Evolutionary conservation across 2,888 invertebrate species (phyloP).

Genomic region (Trichacis sp.): DNA sequence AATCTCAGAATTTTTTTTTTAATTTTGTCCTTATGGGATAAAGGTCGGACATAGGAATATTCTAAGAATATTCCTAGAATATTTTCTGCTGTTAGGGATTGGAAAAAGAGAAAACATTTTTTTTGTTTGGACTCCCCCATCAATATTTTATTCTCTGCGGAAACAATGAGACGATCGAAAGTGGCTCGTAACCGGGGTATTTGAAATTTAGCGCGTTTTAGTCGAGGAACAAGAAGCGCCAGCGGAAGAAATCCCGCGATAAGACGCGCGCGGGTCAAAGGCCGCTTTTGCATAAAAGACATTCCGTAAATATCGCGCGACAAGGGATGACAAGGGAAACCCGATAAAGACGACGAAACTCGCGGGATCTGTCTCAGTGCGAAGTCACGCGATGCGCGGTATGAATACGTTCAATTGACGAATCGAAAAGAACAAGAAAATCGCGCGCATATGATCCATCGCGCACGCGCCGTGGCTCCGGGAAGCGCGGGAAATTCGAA

Average conservation of each 20-base stretch:
- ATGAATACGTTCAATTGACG: background rate
- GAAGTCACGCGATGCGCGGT: conserved; percentile 19
- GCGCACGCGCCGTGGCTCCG: conserved; percentile 30
- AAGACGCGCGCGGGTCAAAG: conserved; percentile 30
- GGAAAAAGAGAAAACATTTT: no score
- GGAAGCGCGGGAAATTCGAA: conserved; percentile 11
- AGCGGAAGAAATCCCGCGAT: conserved; percentile 39
- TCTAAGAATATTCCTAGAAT: no score
- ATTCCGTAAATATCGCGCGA: conserved; percentile 45
- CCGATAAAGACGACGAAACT: conserved; percentile 57
- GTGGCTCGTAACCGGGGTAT: no score
- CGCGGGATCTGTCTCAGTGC: conserved; percentile 52
- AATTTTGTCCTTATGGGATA: no score
- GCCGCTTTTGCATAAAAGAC: conserved; percentile 11
- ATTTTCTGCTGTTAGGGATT: no score
- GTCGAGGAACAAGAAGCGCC: conserved; percentile 32
- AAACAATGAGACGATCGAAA: conserved; percentile 31
- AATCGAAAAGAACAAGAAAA: background rate
- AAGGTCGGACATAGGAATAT: no score
- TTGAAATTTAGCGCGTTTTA: no score
- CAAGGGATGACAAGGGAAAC: conserved; percentile 11
- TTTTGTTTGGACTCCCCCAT: no score
- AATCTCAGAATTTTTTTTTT: no score
- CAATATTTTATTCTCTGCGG: background rate
- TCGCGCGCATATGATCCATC: conserved; percentile 29